Conservation (phyloP, 35 echinoderm and acorn worm species). For the Holothuria glaberrima region DNA sequence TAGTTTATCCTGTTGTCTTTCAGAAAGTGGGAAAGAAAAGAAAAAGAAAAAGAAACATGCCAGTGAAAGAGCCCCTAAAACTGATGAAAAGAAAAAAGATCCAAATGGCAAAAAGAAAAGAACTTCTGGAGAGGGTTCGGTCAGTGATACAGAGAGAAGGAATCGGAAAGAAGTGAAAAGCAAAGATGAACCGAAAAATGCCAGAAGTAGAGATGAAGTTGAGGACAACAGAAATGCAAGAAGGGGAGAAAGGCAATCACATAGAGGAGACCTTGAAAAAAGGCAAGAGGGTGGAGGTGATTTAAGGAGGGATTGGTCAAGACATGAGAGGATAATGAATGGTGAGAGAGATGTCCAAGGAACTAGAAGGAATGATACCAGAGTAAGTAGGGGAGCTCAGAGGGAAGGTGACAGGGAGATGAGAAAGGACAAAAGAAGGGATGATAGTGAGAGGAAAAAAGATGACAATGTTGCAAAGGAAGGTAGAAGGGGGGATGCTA, state of each 20-base stretch:
- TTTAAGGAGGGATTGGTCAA: not conserved
- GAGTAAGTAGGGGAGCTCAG: no score
- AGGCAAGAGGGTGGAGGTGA: not conserved
- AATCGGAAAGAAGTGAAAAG: not conserved
- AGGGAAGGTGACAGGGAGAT: not conserved
- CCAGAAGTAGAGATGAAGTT: slow-evolving; percentile 6
- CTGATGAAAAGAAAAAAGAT: not conserved
- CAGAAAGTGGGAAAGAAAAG: slow-evolving; percentile 17
- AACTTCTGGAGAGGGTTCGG: not conserved
- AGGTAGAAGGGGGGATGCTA: not conserved
- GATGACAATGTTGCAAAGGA: not conserved
- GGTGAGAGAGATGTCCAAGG: not conserved
- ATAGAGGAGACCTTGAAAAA: slow-evolving; percentile 39
- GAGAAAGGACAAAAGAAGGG: not conserved
- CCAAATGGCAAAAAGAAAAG: not conserved
- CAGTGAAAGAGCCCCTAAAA: not conserved
- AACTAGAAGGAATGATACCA: not conserved
- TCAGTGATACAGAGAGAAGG: not conserved
- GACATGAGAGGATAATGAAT: not conserved
- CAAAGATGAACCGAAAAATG: not conserved
- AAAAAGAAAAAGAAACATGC: slow-evolving; percentile 4
- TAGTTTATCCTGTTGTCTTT: not conserved
- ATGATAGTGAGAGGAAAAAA: slow-evolving; percentile 15
- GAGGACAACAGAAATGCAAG: slow-evolving; percentile 23
- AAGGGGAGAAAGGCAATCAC: not conserved